Evolutionary conservation across 1,140 invertebrate species (phyloP), one percentile per base, ranked within the genome.

Genomic region (Rhopalosiphum maidis): DNA sequence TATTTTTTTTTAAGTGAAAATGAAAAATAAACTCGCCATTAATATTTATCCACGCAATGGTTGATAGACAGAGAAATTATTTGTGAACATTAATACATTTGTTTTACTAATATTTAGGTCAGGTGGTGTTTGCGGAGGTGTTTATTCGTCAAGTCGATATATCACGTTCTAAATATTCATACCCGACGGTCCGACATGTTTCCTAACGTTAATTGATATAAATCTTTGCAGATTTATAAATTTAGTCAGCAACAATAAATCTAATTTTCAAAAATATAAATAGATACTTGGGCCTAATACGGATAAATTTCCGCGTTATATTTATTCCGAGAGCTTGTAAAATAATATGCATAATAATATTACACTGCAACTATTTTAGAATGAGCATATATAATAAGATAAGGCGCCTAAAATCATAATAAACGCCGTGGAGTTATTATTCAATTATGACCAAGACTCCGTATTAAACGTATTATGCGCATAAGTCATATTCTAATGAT

Each of bases 191-290:
- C 48, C 15, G n/a, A 89, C n/a, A 46, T 54, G 51, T 54, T 54
- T 89, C 48, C 87, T 48, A 46, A 54, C 87, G 22, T 48, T 89
- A 89, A 89, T 89, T 89, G 87, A 37, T 89, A 54, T 89, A 89
- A 54, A 89, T 89, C n/a, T 89, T 23, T 37, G 35, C 5, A 48
- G 43, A 87, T 87, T 87, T 46, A 87, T 87, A 54, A 89, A 89
- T 37, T 51, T 22, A 54, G 9, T 46, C 85, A 30, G 48, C 54
- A 22, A 51, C 35, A 11, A 89, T 54, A 89, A 89, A 89, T 89
- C n/a, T 89, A 89, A 89, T 89, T 89, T 88, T 37, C 6, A 54
- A 25, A 89, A 35, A 22, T 54, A 87, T 87, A 87, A n/a, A 87
- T 35, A 87, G 23, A 87, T 48, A 51, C 18, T 48, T 9, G 46